phyloP scores from a whole-genome alignment of 2,113 vertebrate species.

The Gymnobelideus leadbeateri region DNA sequence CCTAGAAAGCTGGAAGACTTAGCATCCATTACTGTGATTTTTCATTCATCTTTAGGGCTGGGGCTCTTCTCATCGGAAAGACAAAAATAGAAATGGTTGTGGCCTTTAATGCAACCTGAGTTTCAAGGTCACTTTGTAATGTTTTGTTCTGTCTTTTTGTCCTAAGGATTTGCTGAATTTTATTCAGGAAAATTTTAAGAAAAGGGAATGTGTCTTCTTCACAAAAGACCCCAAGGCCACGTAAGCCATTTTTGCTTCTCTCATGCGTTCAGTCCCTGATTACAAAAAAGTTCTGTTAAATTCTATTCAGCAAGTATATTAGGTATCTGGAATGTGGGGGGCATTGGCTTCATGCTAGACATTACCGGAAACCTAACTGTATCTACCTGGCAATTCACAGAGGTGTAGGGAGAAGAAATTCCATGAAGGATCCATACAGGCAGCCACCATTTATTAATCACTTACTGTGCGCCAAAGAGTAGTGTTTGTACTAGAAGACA shows the following conservation, averaged over 20 bases:
- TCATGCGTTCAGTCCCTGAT: background rate
- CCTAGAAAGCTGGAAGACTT: constrained; percentile 2
- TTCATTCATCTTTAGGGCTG: background rate
- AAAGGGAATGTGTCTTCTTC: constrained; percentile 88
- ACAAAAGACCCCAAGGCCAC: constrained; percentile 86
- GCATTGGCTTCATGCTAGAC: background rate
- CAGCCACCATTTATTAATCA: background rate
- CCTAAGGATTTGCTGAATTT: constrained; percentile 86
- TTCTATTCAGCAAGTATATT: background rate
- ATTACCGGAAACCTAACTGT: background rate
- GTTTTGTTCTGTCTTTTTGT: constrained; percentile 46
- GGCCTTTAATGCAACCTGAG: background rate
- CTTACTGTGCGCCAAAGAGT: background rate
- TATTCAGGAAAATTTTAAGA: constrained; percentile 89
- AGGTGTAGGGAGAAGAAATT: background rate
- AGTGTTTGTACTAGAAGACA: background rate
- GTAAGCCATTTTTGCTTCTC: constrained; percentile 79
- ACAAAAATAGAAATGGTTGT: background rate
- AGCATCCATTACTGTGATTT: background rate
- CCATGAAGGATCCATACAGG: background rate
- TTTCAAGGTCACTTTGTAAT: constrained; percentile 1
- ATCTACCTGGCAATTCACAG: constrained; percentile 19
- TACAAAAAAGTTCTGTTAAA: background rate
- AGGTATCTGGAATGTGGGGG: background rate
- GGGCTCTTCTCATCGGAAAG: background rate